phyloP scores from a whole-genome alignment of 2,888 invertebrate genomes.

The Hydrotaea cyrtoneurina region DNA sequence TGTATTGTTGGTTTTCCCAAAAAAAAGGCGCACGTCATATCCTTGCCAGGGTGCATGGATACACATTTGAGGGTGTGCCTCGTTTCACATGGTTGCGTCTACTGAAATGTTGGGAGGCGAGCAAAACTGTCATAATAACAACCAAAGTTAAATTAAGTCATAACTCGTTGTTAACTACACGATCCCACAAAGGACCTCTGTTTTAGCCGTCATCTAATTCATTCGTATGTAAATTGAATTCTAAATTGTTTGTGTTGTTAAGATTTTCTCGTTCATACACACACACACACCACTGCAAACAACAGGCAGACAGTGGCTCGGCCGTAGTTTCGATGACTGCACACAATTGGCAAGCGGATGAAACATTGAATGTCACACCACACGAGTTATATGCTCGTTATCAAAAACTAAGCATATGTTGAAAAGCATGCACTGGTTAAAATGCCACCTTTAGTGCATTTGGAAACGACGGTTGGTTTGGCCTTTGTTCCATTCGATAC shows the following conservation, averaged over 20 bases:
- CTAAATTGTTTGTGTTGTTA: slow-evolving; percentile 18
- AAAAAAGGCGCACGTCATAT: slow-evolving; percentile 19
- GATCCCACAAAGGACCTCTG: slow-evolving; percentile 1
- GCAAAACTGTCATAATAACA: slow-evolving; percentile 21
- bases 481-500: too few species aligned
- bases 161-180: neutral
- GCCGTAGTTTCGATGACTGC: neutral
- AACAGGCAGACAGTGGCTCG: neutral
- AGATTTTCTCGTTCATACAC: neutral
- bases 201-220: neutral
- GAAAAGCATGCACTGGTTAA: too few species aligned
- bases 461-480: too few species aligned
- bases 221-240: slow-evolving; percentile 11
- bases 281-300: neutral
- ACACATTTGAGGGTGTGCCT: slow-evolving; percentile 27
- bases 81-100: slow-evolving; percentile 41
- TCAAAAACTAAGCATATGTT: too few species aligned
- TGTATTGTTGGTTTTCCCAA: neutral
- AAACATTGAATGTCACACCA: too few species aligned
- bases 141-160: slow-evolving; percentile 50
- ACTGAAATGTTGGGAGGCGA: neutral
- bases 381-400: neutral
- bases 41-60: neutral
- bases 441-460: too few species aligned
- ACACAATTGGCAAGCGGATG: neutral